These are phyloP conservation scores for Alentia gelatinosa DNA, from an alignment of 2,888 invertebrate genomes.

Conservation along the genomic window DNA sequence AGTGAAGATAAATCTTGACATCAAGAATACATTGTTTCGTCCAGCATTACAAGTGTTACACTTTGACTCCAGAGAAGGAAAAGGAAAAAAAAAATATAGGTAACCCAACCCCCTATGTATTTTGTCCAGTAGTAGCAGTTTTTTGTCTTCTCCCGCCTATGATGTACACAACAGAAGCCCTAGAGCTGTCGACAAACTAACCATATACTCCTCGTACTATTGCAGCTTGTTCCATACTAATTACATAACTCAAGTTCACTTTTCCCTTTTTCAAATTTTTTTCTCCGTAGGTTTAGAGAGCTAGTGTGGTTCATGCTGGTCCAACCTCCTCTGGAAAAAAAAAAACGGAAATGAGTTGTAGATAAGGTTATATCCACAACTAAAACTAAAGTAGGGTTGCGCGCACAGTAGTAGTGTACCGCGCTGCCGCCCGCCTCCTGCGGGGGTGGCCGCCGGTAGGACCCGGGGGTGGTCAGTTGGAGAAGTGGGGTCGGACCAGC, in stretches of 20 bases:
- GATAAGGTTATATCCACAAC: no score
- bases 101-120: neutral
- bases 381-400: conserved; percentile 1
- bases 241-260: conserved; percentile 37
- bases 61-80: neutral
- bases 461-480: conserved; percentile 13
- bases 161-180: conserved; percentile 41
- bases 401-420: neutral
- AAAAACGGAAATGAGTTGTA: no score
- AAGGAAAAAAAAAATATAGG: neutral
- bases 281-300: neutral
- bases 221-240: conserved; percentile 15
- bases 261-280: neutral
- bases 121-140: conserved; percentile 26
- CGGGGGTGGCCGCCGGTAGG: neutral
- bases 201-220: conserved; percentile 33
- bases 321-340: neutral
- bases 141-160: neutral
- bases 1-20: conserved; percentile 39
- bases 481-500: conserved; percentile 44
- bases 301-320: conserved; percentile 38
- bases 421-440: neutral
- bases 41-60: conserved; percentile 7
- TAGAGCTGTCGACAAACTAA: conserved; percentile 40
- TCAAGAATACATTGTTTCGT: conserved; percentile 29